Evolutionary conservation across 2,113 vertebrate species (phyloP).

Genomic region (Thamnophis sirtalis): DNA sequence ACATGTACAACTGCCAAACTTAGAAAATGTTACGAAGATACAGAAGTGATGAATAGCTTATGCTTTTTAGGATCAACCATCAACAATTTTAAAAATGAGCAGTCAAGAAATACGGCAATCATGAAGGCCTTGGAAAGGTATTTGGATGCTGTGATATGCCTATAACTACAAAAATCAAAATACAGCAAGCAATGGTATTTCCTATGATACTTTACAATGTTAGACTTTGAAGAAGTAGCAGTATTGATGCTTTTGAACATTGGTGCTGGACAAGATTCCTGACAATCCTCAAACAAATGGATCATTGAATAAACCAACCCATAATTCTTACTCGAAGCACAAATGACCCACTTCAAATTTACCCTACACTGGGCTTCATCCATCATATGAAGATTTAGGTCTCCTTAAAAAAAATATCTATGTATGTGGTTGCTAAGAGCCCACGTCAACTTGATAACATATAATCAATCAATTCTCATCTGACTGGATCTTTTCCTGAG

Average conservation of each 20-base stretch:
- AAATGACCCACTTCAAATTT: not conserved
- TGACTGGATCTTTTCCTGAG: not conserved
- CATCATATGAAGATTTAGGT: not conserved
- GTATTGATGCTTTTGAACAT: not conserved
- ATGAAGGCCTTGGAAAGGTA: not conserved
- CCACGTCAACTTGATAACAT: not conserved
- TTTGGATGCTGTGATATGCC: not conserved
- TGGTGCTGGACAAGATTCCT: not conserved
- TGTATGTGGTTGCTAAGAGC: not conserved
- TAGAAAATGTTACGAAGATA: not conserved
- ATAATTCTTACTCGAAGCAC: not conserved
- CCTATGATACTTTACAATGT: not conserved
- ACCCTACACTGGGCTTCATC: not conserved
- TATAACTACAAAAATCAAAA: not conserved
- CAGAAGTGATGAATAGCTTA: not conserved
- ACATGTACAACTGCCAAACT: not conserved
- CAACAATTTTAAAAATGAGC: not conserved
- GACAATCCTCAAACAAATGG: not conserved
- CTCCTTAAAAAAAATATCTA: not conserved
- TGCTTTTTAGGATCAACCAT: not conserved
- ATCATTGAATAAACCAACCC: not conserved
- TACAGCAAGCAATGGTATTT: not conserved
- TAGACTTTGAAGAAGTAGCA: not conserved
- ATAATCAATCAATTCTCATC: not conserved
- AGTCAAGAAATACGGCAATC: not conserved